These are phyloP conservation scores for Deroplatys truncata DNA, from an alignment of 2,888 invertebrate genomes.

Conservation along the genomic window DNA sequence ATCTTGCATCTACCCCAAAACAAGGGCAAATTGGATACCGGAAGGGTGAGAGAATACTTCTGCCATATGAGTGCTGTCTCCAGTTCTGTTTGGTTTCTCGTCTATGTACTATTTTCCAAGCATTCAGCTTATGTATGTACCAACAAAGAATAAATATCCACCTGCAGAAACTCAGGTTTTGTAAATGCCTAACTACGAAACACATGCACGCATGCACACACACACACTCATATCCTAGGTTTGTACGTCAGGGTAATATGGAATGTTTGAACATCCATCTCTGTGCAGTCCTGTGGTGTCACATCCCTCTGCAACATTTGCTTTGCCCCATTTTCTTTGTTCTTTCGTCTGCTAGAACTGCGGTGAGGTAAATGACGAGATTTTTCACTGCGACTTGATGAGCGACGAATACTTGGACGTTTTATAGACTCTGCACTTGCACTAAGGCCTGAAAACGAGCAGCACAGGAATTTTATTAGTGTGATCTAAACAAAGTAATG, in stretches of 20 bases:
- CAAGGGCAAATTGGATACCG: no score
- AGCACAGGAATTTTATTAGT: not conserved
- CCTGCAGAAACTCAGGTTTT: not conserved
- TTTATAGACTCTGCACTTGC: constrained; percentile 61
- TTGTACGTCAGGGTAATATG: constrained; percentile 51
- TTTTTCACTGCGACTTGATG: constrained; percentile 47
- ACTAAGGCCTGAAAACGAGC: constrained; percentile 47
- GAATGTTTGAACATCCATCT: constrained; percentile 50
- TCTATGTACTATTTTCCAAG: no score
- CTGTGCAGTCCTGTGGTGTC: constrained; percentile 47
- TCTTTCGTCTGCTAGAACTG: constrained; percentile 48
- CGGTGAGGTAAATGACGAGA: constrained; percentile 47
- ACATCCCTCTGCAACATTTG: constrained; percentile 26
- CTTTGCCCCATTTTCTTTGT: constrained; percentile 49
- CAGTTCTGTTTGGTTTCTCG: no score
- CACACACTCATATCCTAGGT: constrained; percentile 45
- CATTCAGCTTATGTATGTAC: no score
- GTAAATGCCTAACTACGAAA: not conserved
- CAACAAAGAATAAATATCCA: no score
- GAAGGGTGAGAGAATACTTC: no score
- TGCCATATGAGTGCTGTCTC: no score
- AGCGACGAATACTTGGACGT: constrained; percentile 52
- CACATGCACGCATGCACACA: no score
- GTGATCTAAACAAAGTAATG: no score
- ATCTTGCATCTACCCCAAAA: no score